Base-by-base conservation (phyloP, 2,888 invertebrate genomes). In the Bhutanitis thaidina region DNA sequence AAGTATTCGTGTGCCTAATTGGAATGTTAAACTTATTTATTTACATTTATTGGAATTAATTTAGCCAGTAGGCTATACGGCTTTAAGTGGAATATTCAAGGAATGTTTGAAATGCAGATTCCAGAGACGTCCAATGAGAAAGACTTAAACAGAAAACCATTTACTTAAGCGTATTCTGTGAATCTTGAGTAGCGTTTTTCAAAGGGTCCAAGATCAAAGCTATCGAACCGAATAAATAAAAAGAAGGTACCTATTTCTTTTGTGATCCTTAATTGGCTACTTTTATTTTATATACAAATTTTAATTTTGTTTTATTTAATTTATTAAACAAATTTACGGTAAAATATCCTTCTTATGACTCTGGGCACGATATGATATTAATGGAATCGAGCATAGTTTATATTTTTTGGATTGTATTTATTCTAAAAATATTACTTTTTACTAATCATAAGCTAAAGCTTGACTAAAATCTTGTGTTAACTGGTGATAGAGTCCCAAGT, bases 171-270 rank as follows among this genome's bases (percentile, higher is more conserved):
- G 60, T 71, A 69, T 73, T 75, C 64, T 67, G 59, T 62, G 61
- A 74, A 70, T 73, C 62, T 67, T 67, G 69, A 73, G 65, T 75
- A 62, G 61, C 66, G 59, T 72, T 68, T 70, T 72, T 71, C 66
- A 72, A 76, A 77, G 69, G 67, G 67, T 67, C 66, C 56, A 69
- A 74, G 69, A 80, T 80, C 71, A 76, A 81, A 80, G 74, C 67
- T 61, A 67, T 77, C 65, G 65, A 67, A 67, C 66, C 64, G 69
- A 73, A 75, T 76, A 74, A 78, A 77, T 72, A 72, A 71, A 71
- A 67, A 53, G 53, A 48, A 61, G 41, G 54, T 69, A 62, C 66
- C 66, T 62, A 62, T 65, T 69, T 68, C 60, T 67, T 69, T 69
- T 46, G 63, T 71, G 59, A 67, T 71, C 64, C 55, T 58, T 57